Percentiles rank a stretch among this genome's conserved stretches.
Evolutionary conservation across 1,140 invertebrate genomes (phyloP).

Genomic region (Drosophila burlai): DNA sequence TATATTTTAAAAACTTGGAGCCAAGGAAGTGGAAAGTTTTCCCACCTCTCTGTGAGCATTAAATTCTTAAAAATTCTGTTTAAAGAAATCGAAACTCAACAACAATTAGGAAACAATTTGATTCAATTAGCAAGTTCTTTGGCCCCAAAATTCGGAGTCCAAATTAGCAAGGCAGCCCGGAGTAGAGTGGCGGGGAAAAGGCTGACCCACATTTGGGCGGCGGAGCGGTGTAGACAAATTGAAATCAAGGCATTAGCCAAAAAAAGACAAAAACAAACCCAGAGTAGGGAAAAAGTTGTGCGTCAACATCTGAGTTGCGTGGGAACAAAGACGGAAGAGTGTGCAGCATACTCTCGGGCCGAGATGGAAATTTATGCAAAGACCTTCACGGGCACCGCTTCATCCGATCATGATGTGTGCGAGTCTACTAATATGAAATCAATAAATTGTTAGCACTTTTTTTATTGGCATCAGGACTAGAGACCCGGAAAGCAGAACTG

Average conservation of each 20-base stretch:
- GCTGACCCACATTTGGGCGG: slow-evolving; percentile 50
- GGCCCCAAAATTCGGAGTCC: slow-evolving; percentile 35
- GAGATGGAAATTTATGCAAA: slow-evolving; percentile 61
- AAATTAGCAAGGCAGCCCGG: slow-evolving; percentile 45
- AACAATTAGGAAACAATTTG: slow-evolving; percentile 53
- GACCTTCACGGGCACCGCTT: slow-evolving; percentile 30
- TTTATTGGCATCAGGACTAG: slow-evolving; percentile 55
- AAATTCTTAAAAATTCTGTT: slow-evolving; percentile 13
- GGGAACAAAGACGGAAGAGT: slow-evolving; percentile 37
- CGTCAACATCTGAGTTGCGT: slow-evolving; percentile 27
- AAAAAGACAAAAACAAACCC: slow-evolving; percentile 12
- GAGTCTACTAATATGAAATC: slow-evolving; percentile 75
- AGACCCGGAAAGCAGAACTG: slow-evolving; percentile 23
- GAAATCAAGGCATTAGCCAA: slow-evolving; percentile 73
- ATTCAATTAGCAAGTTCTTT: slow-evolving; percentile 68
- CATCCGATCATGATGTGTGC: slow-evolving; percentile 31
- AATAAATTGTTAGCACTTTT: slow-evolving; percentile 73
- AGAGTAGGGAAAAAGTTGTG: slow-evolving; percentile 14
- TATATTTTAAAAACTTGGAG: neutral
- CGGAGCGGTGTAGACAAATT: slow-evolving; percentile 53
- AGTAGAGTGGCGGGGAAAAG: neutral
- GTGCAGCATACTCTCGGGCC: slow-evolving; percentile 71
- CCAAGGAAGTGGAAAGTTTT: slow-evolving; percentile 23
- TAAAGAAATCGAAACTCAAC: slow-evolving; percentile 65
- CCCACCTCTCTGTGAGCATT: neutral